Percentiles rank a stretch among this genome's conserved stretches.
These are phyloP conservation scores for Rhizoglyphus robini DNA, from an alignment of 1,140 invertebrate genomes.

Conservation along the genomic window DNA sequence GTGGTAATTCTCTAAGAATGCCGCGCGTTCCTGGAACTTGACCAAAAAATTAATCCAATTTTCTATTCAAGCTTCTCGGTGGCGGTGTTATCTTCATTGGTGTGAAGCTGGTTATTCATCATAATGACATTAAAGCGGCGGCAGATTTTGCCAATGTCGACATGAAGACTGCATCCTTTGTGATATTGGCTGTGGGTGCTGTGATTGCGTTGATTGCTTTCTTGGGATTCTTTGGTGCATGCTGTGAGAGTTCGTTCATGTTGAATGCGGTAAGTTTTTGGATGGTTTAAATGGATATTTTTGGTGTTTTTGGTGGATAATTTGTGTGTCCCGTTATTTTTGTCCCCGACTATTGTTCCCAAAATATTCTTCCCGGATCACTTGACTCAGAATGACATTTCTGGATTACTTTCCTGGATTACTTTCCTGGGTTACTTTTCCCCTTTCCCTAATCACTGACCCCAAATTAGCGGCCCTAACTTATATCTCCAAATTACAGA, in stretches of 20 bases:
- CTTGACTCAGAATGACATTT: too few relatives aligned
- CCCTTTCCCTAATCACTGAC: too few relatives aligned
- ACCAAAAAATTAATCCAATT: background rate
- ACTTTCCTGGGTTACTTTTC: too few relatives aligned
- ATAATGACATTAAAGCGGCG: background rate
- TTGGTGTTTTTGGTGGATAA: too few relatives aligned
- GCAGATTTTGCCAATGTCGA: background rate
- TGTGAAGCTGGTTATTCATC: background rate
- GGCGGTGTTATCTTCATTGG: conserved; percentile 2
- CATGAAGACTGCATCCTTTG: background rate
- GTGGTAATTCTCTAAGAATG: background rate
- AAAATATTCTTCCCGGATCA: too few relatives aligned
- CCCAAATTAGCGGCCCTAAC: too few relatives aligned
- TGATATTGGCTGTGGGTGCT: background rate
- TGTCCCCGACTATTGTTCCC: too few relatives aligned
- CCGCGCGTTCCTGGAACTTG: background rate
- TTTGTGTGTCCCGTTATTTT: too few relatives aligned
- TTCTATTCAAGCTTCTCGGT: background rate
- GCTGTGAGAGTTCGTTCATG: background rate
- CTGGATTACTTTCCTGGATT: too few relatives aligned
- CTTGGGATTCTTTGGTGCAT: conserved; percentile 6
- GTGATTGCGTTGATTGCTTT: background rate
- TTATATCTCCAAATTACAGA: too few relatives aligned
- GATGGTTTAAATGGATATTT: too few relatives aligned
- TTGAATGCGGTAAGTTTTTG: conserved; percentile 3